Base-by-base conservation (phyloP, 53 echinoderm and acorn worm genomes). In the Apostichopus leukothele region DNA sequence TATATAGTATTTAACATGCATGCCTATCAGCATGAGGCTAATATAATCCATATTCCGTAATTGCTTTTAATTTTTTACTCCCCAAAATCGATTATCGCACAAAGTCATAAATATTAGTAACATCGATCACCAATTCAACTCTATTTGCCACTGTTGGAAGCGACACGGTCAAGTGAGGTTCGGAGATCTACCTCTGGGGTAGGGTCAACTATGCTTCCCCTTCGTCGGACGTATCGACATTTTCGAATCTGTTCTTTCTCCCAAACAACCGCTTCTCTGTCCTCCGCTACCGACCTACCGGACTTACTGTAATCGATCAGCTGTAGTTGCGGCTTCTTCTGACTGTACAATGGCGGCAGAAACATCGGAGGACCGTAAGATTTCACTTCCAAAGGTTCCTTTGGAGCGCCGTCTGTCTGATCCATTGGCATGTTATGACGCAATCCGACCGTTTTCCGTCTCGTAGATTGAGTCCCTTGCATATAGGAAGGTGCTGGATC, bases 261-360 rank as follows among this genome's bases (percentile, higher is more conserved):
- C 66, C 84, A 60, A 9, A 26, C 39, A 23, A 27, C n/a, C 3
- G 66, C 57, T 3, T 54, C 66, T 22, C 84, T 55, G 11, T 84
- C 84, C 67, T 84, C 84, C n/a, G 79, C 79, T 1, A 79, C 52
- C 60, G 20, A 23, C 60, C 18, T 84, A 12, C 60, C 84, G 18
- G 60, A 27, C 23, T 59, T 66, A 21, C 84, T 84, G 39, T 53
- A 84, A 59, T 84, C 84, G 66, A 16, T 60, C 9, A 57, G 22
- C 12, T 84, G 60, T 20, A 84, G 26, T 9, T 53, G 61, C 8
- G 61, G 55, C 57, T 20, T 84, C 25, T 63, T 84, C 66, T 84
- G 84, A 59, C 84, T 84, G 16, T 53, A 84, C 84, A 84, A 61
- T 5, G 84, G 84, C 14, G 84, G 84, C 21, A 84, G 84, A 84